Conservation (phyloP, 2,888 invertebrate species). For the Chaetogeoica ovagalla region DNA sequence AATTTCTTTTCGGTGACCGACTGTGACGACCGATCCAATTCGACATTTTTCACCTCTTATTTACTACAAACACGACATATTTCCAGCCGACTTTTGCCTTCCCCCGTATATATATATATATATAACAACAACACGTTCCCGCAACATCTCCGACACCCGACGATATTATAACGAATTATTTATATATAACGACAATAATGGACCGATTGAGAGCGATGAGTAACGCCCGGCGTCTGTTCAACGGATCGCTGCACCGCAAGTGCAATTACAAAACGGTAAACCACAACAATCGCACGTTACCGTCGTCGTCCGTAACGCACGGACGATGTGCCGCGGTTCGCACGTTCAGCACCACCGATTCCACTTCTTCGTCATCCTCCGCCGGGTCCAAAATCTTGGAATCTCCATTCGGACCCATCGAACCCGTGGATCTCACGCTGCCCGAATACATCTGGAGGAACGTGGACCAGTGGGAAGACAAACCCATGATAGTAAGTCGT, state of each 20-base stretch:
- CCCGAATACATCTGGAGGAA: constrained; percentile 67
- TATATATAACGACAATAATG: constrained; percentile 1
- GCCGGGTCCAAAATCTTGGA: constrained; percentile 58
- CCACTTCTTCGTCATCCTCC: not conserved
- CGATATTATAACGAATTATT: not conserved
- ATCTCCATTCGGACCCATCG: constrained; percentile 65
- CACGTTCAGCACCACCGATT: constrained; percentile 14
- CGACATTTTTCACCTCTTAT: not conserved
- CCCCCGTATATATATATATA: not conserved
- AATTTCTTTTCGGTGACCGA: not conserved
- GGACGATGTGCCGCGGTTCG: constrained; percentile 16
- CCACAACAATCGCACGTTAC: not conserved
- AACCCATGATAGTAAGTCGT: constrained; percentile 68
- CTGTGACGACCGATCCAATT: not conserved
- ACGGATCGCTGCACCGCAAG: constrained; percentile 12
- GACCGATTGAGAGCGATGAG: constrained; percentile 44
- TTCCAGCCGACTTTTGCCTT: not conserved
- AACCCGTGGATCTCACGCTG: constrained; percentile 61
- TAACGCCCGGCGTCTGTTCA: constrained; percentile 28
- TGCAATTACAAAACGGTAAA: constrained; percentile 1
- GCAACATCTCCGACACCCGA: not conserved
- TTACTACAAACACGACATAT: not conserved
- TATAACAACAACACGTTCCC: not conserved
- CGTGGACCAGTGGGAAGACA: constrained; percentile 64
- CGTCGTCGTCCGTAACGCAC: not conserved